Conservation (phyloP, 2,797 vertebrate species). For the Sarcoramphus papa region DNA sequence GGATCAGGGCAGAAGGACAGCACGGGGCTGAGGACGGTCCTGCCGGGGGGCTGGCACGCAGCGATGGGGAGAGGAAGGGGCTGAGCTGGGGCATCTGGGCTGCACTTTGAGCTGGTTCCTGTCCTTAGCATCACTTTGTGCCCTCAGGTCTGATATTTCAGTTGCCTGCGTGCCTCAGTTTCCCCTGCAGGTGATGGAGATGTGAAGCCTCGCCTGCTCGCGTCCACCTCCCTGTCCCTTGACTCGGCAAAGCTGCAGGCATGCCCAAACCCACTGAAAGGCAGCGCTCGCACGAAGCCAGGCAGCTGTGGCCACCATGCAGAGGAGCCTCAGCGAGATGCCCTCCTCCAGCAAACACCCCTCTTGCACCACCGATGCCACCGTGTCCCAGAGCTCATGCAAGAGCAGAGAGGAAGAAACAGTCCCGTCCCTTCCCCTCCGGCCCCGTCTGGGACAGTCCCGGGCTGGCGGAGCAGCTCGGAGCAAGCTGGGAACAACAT, state of each 20-base stretch:
- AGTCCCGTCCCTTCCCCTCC: not conserved
- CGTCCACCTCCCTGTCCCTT: not conserved
- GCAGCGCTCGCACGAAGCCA: not conserved
- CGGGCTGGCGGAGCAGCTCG: not conserved
- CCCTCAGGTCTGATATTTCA: not conserved
- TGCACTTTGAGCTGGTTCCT: not conserved
- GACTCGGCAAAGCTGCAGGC: not conserved
- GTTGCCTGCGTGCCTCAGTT: not conserved
- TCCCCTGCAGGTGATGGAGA: not conserved
- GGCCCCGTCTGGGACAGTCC: not conserved
- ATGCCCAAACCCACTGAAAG: not conserved
- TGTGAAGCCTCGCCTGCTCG: rapidly evolving
- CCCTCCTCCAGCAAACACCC: not conserved
- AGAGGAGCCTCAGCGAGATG: not conserved
- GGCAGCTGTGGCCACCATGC: not conserved
- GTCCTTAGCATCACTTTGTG: not conserved
- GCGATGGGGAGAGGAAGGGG: not conserved
- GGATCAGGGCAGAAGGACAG: not conserved
- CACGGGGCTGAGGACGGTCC: not conserved
- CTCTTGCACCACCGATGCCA: not conserved
- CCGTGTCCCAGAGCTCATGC: rapidly evolving
- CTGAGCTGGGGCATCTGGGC: not conserved
- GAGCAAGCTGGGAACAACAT: not conserved
- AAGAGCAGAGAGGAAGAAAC: not conserved
- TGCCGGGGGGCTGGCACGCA: not conserved